phyloP scores from a whole-genome alignment of 2,113 vertebrate genomes.

The Apaloderma vittatum region DNA sequence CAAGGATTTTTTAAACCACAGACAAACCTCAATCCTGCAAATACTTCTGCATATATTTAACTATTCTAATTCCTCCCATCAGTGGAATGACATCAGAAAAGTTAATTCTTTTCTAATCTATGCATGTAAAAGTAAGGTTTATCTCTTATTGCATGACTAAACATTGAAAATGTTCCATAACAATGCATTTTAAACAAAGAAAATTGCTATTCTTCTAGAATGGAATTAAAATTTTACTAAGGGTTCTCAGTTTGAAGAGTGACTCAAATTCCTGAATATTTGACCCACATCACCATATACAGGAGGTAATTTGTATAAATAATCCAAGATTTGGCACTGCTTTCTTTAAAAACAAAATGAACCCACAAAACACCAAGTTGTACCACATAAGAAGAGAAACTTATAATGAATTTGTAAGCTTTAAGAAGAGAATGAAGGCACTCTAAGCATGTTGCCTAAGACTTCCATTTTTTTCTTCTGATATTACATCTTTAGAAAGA shows the following conservation, averaged over 20 bases:
- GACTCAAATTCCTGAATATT: neutral
- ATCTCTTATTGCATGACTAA: neutral
- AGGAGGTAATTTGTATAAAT: slow-evolving; percentile 6
- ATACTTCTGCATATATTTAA: neutral
- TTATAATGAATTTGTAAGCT: neutral
- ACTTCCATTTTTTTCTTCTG: neutral
- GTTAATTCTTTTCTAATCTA: neutral
- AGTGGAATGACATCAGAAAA: neutral
- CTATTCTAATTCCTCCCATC: neutral
- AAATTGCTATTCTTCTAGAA: neutral
- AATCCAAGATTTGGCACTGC: neutral
- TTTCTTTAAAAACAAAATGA: neutral
- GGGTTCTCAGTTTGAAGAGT: slow-evolving; percentile 9
- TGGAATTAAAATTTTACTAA: slow-evolving; percentile 52
- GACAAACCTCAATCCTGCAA: neutral
- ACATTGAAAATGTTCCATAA: neutral
- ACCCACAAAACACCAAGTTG: neutral
- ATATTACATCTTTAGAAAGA: neutral
- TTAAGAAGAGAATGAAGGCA: neutral
- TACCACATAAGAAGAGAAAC: neutral
- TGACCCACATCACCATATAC: neutral
- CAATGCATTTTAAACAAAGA: slow-evolving; percentile 9
- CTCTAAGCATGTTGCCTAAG: neutral
- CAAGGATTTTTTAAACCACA: neutral
- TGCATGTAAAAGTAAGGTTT: neutral